Percentiles rank a stretch among this genome's conserved stretches.
Conservation (phyloP, 1,140 invertebrate genomes). For the Trichonephila clavipes region DNA sequence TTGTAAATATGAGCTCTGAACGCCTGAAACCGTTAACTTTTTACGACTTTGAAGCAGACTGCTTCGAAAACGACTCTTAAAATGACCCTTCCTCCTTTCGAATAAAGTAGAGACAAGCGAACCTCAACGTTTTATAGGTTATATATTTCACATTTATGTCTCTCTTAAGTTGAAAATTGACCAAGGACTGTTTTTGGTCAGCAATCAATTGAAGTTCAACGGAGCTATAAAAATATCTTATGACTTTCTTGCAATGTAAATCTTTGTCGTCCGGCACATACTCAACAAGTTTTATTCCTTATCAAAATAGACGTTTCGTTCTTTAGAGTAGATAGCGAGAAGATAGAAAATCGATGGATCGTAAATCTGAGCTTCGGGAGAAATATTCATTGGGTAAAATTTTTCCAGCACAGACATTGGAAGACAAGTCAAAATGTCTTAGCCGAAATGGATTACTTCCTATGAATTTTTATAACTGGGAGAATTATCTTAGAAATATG, state of each 20-base stretch:
- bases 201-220: background rate
- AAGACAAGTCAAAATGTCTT: too few relatives aligned
- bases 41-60: background rate
- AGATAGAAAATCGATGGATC: background rate
- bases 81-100: background rate
- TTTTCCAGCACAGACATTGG: too few relatives aligned
- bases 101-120: background rate
- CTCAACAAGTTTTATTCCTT: constrained; percentile 20
- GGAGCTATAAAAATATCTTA: background rate
- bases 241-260: constrained; percentile 3
- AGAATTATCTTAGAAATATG: too few relatives aligned
- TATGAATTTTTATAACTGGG: too few relatives aligned
- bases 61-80: background rate
- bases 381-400: background rate
- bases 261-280: background rate
- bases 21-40: background rate
- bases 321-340: background rate
- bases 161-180: background rate
- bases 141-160: constrained; percentile 11
- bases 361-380: background rate
- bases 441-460: too few relatives aligned
- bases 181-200: background rate
- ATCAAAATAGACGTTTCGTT: background rate
- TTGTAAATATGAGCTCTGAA: background rate
- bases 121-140: background rate